Percentiles rank a stretch among this genome's conserved stretches.
phyloP scores from a whole-genome alignment of 1,140 invertebrate species.

The Acromyrmex heyeri region DNA sequence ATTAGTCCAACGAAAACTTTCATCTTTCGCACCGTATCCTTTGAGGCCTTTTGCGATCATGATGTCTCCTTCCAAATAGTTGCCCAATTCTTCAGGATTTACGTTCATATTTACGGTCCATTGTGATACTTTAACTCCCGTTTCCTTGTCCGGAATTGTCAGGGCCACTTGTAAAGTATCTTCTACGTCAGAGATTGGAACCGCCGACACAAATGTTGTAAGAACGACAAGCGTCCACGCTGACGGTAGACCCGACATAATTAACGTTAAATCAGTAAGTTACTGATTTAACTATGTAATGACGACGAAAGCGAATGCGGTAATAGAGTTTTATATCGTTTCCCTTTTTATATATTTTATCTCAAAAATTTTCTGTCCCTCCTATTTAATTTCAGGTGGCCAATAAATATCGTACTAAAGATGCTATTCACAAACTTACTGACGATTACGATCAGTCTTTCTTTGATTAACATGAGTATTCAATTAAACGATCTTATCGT shows the following conservation, averaged over 20 bases:
- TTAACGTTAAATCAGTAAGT: neutral
- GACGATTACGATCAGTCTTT: neutral
- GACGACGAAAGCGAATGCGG: neutral
- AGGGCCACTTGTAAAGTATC: neutral
- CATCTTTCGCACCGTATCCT: neutral
- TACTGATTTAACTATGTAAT: neutral
- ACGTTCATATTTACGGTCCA: constrained; percentile 88
- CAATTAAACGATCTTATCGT: too few relatives aligned
- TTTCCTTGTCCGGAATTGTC: constrained; percentile 84
- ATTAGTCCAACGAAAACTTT: neutral
- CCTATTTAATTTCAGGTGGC: neutral
- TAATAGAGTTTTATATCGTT: neutral
- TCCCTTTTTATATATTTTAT: neutral
- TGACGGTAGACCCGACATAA: constrained; percentile 19
- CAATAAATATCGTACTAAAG: neutral
- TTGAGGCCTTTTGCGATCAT: constrained; percentile 83
- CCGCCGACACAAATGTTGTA: constrained; percentile 85
- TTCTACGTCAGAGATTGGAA: constrained; percentile 80
- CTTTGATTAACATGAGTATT: too few relatives aligned
- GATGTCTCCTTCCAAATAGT: constrained; percentile 90
- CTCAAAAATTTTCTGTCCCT: neutral
- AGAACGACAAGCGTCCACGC: constrained; percentile 29
- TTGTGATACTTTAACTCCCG: constrained; percentile 86
- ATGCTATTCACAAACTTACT: neutral
- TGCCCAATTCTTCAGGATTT: constrained; percentile 92